These are phyloP conservation scores for Ptychoptera contaminata DNA, from an alignment of 2,888 invertebrate genomes.

Conservation along the genomic window DNA sequence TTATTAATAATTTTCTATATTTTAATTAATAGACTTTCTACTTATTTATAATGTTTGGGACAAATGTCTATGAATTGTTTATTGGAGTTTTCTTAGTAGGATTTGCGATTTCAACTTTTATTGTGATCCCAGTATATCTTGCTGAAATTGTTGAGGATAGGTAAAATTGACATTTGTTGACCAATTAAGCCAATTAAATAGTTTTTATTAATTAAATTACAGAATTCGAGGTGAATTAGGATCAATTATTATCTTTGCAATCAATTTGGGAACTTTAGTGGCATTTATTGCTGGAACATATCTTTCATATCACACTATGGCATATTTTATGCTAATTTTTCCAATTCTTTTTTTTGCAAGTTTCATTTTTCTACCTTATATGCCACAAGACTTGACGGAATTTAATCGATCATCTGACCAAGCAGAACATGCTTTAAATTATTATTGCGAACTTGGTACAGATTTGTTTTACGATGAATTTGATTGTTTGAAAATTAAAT, in stretches of 20 bases:
- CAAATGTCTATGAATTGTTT: conserved; percentile 3
- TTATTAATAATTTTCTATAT: not conserved
- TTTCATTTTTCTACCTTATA: conserved; percentile 25
- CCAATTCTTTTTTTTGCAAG: conserved; percentile 19
- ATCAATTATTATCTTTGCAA: conserved; percentile 1
- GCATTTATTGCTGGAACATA: conserved; percentile 22
- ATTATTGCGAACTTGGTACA: no score
- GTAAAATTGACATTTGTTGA: not conserved
- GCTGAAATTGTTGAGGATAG: conserved; percentile 4
- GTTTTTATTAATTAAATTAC: not conserved
- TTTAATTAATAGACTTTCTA: conserved; percentile 2
- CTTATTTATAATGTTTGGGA: conserved; percentile 7
- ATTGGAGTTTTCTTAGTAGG: conserved; percentile 6
- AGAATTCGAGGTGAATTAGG: conserved; percentile 7
- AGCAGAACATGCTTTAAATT: no score
- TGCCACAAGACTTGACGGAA: conserved; percentile 14
- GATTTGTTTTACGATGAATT: no score
- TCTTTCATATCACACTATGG: conserved; percentile 19
- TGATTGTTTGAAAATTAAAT: no score
- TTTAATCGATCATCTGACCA: no score
- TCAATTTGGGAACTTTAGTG: conserved; percentile 6
- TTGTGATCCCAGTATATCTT: conserved; percentile 4
- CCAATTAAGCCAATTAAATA: not conserved
- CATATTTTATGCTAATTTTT: conserved; percentile 16
- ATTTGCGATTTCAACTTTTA: conserved; percentile 5